Conservation (phyloP, 2,113 vertebrate genomes). For the Athene noctua region DNA sequence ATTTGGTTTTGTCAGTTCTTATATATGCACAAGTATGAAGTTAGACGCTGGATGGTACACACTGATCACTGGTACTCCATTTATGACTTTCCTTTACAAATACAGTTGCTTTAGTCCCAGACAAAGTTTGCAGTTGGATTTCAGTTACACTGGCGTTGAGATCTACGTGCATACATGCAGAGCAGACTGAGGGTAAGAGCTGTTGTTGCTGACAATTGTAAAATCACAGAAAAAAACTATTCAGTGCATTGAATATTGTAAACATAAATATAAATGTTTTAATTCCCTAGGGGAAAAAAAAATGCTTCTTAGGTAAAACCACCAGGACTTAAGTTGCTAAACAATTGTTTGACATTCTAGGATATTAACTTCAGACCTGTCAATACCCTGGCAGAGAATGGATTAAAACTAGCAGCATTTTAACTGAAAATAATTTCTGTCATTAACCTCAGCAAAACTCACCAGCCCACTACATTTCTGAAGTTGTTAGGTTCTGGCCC, state of each 20-base stretch:
- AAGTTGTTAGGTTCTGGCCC: background rate
- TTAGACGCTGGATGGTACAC: background rate
- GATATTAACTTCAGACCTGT: background rate
- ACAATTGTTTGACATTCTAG: background rate
- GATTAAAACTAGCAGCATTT: background rate
- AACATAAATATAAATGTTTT: background rate
- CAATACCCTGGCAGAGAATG: accelerated
- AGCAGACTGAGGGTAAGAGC: background rate
- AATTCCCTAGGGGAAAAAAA: background rate
- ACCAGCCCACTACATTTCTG: background rate
- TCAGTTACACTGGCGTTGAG: accelerated
- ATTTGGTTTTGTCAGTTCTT: conserved; percentile 9
- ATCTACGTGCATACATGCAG: accelerated
- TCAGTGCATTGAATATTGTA: background rate
- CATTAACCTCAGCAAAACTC: background rate
- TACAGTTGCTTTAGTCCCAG: background rate
- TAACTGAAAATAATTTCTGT: background rate
- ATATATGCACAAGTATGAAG: background rate
- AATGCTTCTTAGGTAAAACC: background rate
- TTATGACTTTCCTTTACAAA: background rate
- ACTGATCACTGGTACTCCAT: background rate
- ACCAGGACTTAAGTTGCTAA: background rate
- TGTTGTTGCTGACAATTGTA: background rate
- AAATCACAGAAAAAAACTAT: background rate
- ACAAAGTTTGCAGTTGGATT: background rate